Conservation (phyloP, 2,888 invertebrate genomes). For the Lacanobia wlatinum region DNA sequence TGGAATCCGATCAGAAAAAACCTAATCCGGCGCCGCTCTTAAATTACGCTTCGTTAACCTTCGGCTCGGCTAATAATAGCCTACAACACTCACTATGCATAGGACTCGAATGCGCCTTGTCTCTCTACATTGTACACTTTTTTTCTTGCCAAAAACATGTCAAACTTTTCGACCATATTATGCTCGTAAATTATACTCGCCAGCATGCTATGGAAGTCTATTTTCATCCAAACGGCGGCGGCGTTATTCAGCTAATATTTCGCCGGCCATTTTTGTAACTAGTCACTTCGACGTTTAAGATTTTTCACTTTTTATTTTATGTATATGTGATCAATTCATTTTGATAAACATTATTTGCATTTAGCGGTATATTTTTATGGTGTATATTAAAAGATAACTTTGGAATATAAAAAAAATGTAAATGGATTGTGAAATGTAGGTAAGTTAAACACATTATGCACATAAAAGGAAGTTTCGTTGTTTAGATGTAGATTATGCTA, state of each 20-base stretch:
- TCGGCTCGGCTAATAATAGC: constrained; percentile 76
- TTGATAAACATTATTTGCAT: constrained; percentile 70
- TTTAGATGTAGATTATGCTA: constrained; percentile 63
- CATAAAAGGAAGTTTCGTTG: constrained; percentile 64
- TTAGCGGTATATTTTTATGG: constrained; percentile 69
- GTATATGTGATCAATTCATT: constrained; percentile 71
- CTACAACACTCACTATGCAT: constrained; percentile 67
- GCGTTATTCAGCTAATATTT: constrained; percentile 55
- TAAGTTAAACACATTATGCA: constrained; percentile 65
- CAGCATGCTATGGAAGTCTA: constrained; percentile 53
- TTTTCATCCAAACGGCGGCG: constrained; percentile 53
- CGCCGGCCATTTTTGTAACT: constrained; percentile 74
- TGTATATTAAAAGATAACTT: constrained; percentile 54
- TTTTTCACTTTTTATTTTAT: constrained; percentile 65
- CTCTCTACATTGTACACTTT: constrained; percentile 78
- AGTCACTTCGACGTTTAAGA: constrained; percentile 74
- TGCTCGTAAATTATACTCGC: constrained; percentile 63
- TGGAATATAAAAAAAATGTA: constrained; percentile 69
- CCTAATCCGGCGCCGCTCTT: constrained; percentile 80
- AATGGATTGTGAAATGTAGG: constrained; percentile 71
- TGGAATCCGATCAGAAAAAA: constrained; percentile 79
- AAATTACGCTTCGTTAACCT: constrained; percentile 82
- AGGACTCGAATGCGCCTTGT: constrained; percentile 72
- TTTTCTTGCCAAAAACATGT: constrained; percentile 85
- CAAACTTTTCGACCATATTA: constrained; percentile 68